These are phyloP conservation scores for Unio pictorum DNA, from an alignment of 2,888 invertebrate species.

Conservation along the genomic window DNA sequence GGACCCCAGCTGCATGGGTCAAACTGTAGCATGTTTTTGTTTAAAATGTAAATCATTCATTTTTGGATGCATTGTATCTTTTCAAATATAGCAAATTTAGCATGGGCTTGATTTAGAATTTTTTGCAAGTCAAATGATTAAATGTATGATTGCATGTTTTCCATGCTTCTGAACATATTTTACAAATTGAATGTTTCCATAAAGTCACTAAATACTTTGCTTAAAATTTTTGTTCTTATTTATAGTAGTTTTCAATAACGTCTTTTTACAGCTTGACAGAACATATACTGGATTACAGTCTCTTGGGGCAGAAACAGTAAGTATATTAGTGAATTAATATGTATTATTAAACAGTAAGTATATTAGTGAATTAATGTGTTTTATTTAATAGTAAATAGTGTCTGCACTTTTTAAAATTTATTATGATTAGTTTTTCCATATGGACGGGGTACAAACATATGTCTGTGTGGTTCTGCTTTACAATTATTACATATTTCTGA, in stretches of 20 bases:
- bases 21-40: not conserved
- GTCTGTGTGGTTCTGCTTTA: too few relatives aligned
- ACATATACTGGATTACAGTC: conserved; percentile 88
- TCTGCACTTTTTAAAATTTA: too few relatives aligned
- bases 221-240: not conserved
- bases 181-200: not conserved
- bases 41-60: not conserved
- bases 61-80: not conserved
- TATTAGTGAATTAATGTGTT: too few relatives aligned
- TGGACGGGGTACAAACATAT: too few relatives aligned
- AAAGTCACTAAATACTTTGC: not conserved
- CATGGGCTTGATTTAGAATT: not conserved
- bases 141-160: too few relatives aligned
- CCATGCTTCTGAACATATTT: not conserved
- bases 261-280: conserved; percentile 81
- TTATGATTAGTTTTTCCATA: too few relatives aligned
- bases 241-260: not conserved
- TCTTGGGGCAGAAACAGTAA: conserved; percentile 83
- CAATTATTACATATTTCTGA: too few relatives aligned
- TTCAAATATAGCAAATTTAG: not conserved
- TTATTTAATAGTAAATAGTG: too few relatives aligned
- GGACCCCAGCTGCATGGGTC: not conserved
- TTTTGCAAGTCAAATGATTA: not conserved
- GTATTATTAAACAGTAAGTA: too few relatives aligned
- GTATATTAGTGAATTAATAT: conserved; percentile 9